Conservation (phyloP, 2,888 invertebrate genomes). For the Drosophila suboccidentalis region DNA sequence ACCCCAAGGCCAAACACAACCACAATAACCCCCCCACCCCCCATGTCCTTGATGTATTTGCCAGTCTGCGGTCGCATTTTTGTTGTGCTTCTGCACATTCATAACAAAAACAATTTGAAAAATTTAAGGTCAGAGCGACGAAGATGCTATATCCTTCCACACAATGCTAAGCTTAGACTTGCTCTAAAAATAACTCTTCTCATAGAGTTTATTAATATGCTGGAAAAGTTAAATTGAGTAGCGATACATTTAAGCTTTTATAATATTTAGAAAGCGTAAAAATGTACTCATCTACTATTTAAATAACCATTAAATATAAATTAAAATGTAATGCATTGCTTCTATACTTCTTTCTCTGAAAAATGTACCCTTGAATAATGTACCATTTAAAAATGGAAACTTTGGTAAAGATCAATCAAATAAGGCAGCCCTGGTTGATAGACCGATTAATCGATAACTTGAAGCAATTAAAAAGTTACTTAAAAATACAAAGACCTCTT, state of each 20-base stretch:
- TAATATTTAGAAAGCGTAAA: too few relatives aligned
- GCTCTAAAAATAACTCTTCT: slow-evolving; percentile 13
- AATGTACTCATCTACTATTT: too few relatives aligned
- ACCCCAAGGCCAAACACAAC: slow-evolving; percentile 16
- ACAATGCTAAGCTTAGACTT: background rate
- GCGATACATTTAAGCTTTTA: background rate
- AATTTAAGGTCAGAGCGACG: background rate
- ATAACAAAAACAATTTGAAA: slow-evolving; percentile 69
- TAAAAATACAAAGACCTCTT: background rate
- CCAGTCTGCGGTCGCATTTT: slow-evolving; percentile 62
- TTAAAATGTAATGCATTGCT: too few relatives aligned
- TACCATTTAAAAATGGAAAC: too few relatives aligned
- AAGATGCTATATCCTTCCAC: slow-evolving; percentile 11
- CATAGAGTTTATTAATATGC: background rate
- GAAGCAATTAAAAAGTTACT: background rate
- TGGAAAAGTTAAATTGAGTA: background rate
- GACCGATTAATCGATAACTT: too few relatives aligned
- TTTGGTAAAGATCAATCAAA: too few relatives aligned
- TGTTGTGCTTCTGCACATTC: slow-evolving; percentile 81
- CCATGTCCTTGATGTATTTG: slow-evolving; percentile 53
- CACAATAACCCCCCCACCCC: slow-evolving; percentile 14
- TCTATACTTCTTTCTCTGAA: too few relatives aligned
- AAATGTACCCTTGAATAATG: too few relatives aligned
- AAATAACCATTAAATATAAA: too few relatives aligned
- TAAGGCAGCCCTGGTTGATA: too few relatives aligned